A percentile compares a stretch with the other conserved stretches of the same genome.
Evolutionary conservation across 2,797 vertebrate genomes (phyloP).

Genomic region (Mastacembelus armatus): DNA sequence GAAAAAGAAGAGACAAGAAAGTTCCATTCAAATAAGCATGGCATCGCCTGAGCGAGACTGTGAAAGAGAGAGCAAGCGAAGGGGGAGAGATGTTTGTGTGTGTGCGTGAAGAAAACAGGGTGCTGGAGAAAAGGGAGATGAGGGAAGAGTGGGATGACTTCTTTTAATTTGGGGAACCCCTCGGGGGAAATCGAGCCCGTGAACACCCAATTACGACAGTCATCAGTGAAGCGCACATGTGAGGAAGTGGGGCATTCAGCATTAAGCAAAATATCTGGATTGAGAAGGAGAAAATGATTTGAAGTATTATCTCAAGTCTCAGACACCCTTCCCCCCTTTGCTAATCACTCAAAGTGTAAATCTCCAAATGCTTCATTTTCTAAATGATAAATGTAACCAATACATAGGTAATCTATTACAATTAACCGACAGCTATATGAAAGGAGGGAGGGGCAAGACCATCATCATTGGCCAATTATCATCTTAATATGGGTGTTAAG

Average conservation of each 20-base stretch:
- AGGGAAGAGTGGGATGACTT: conserved; percentile 80
- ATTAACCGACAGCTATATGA: conserved; percentile 71
- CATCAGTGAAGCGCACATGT: conserved; percentile 77
- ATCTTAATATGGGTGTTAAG: conserved; percentile 88
- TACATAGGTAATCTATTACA: conserved; percentile 80
- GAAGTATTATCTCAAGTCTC: conserved; percentile 68
- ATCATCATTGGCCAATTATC: conserved; percentile 88
- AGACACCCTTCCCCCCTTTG: conserved; percentile 39
- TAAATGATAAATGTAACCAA: conserved; percentile 80
- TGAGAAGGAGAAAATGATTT: conserved; percentile 76
- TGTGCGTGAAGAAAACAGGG: conserved; percentile 52
- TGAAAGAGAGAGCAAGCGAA: conserved; percentile 55
- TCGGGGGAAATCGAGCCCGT: conserved; percentile 81
- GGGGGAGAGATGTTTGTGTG: conserved; percentile 24
- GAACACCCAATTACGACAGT: conserved; percentile 85
- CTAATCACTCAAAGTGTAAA: conserved; percentile 47
- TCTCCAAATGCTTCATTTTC: conserved; percentile 36
- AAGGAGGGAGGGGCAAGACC: conserved; percentile 41
- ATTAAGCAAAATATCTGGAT: conserved; percentile 68
- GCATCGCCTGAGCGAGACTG: conserved; percentile 72
- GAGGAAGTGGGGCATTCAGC: conserved; percentile 65
- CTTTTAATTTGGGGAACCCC: conserved; percentile 86
- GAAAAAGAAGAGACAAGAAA: conserved; percentile 73
- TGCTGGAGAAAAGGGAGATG: conserved; percentile 65
- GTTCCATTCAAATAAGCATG: conserved; percentile 82